Evolutionary conservation across 2,113 vertebrate genomes (phyloP).

Genomic region (Hemicordylus capensis): DNA sequence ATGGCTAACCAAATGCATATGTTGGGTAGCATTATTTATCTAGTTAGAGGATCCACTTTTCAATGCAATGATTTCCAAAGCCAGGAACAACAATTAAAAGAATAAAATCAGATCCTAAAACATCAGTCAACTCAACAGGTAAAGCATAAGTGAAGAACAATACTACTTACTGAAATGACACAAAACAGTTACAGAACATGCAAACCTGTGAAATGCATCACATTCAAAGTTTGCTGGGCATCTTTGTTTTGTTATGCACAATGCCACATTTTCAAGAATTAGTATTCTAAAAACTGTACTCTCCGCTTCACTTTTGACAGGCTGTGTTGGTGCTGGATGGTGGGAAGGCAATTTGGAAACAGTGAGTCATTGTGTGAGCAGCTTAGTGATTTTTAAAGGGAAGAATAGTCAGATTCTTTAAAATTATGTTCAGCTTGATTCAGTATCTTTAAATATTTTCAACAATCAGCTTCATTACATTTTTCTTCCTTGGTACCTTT

Average conservation of each 20-base stretch:
- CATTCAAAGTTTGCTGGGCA: neutral
- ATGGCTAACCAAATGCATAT: neutral
- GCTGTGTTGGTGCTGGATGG: conserved; percentile 1
- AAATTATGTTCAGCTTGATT: conserved; percentile 6
- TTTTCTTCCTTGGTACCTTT: neutral
- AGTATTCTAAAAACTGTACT: neutral
- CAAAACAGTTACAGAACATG: neutral
- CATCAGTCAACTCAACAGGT: neutral
- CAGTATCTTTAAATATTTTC: conserved; percentile 29
- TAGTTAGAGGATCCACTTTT: neutral
- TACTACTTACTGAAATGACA: neutral
- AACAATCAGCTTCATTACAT: neutral
- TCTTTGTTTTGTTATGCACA: neutral
- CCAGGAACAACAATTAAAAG: neutral
- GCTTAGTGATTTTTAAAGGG: conserved; percentile 8
- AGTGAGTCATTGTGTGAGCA: conserved; percentile 5
- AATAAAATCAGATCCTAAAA: neutral
- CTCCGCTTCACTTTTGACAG: conserved; percentile 4
- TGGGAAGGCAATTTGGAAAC: conserved; percentile 21
- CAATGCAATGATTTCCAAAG: neutral
- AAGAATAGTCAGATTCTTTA: conserved; percentile 9
- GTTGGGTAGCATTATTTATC: neutral
- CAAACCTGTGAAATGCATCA: neutral
- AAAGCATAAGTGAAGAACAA: neutral
- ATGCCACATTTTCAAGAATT: neutral